Base-by-base conservation (phyloP, 2,888 invertebrate genomes). In the Brachyopa scutellaris region DNA sequence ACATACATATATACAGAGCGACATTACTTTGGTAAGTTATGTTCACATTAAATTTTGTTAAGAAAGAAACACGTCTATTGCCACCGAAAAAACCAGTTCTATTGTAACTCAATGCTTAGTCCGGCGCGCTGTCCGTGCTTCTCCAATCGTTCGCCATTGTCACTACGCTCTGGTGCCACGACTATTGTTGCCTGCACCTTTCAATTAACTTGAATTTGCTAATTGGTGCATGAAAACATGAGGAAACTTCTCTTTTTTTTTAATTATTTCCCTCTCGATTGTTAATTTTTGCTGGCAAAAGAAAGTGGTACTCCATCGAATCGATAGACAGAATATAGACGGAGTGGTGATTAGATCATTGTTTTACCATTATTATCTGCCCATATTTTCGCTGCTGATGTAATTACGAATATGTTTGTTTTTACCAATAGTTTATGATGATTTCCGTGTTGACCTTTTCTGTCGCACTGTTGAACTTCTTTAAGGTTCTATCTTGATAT, bases 61-160 rank as follows among this genome's bases (percentile, higher is more conserved):
- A 80, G 64, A 77, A 77, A 77, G 69, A 77, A 82, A 82, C 72
- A 66, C 77, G 82, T 82, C 82, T 76, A 76, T 82, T 66, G 64
- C 76, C 82, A 77, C 77, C 82, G 70, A 82, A 80, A 82, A 82
- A 82, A 82, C 82, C 82, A 82, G 82, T 82, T 82, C 82, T 77
- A 72, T 66, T 66, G 82, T 77, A 82, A 77, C 61, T 47, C 82
- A 72, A 77, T 82, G 72, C 70, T 77, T 72, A 53, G 77, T 67
- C 49, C 51, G 49, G 29, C 49, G 38, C 55, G 36, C 36, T 69
- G 31, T 23, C 49, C 40, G 61, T 73, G 9, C 23, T 53, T 55
- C 67, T 72, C 40, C 47, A 64, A 45, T 36, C 49, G 13, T 42
- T 62, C 62, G 55, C 53, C 53, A 55, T 62, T 73, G 62, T 62